Evolutionary conservation across 2,113 vertebrate species (phyloP), one percentile per base, ranked within the genome.

Genomic region (Salvelinus namaycush): DNA sequence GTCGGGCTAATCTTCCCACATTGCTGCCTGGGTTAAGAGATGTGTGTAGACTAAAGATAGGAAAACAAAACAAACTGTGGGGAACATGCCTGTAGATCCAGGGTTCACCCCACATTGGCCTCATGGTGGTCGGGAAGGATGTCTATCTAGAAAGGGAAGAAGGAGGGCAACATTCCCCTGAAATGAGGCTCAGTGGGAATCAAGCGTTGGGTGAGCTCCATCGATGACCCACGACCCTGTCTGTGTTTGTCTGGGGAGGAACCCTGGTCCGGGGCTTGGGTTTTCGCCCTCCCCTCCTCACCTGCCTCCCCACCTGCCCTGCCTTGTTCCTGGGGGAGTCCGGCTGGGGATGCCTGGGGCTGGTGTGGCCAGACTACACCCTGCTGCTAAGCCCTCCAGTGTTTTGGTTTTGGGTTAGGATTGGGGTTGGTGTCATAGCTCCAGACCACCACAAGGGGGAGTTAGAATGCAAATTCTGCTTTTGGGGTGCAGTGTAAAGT

Each of bases 71-170:
- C 90, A 93, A 89, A 85, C 51, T 69, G 81, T 68, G 84, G 54
- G 87, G 92, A 93, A 88, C 93, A 92, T 59, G 90, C 90, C 92
- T 90, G 92, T 92, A 85, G 20, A 90, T 94, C 92, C 92, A 86
- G 90, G 88, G 90, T 92, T 94, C 90, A 93, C 85, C 78, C 57
- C 94, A 93, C 90, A 92, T 93, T 91, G 93, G 92, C 91, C 86
- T 89, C 89, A 80, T 31, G 76, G 76, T 31, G 29, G 29, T 48
- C 4, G 44, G 2, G 44, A 9, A 86, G 81, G 79, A 86, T 91
- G 93, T 92, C 92, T 93, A 93, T 94, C 84, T 93, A 83, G 87
- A 31, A 3, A 93, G 93, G 90, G 29, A 4, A 4, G 29, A 91
- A 88, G 86, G 84, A 70, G 81, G 85, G 79, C 81, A 80, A 77